Evolutionary conservation across 2,888 invertebrate species (phyloP).

Genomic region (Acanthoscelides obtectus): DNA sequence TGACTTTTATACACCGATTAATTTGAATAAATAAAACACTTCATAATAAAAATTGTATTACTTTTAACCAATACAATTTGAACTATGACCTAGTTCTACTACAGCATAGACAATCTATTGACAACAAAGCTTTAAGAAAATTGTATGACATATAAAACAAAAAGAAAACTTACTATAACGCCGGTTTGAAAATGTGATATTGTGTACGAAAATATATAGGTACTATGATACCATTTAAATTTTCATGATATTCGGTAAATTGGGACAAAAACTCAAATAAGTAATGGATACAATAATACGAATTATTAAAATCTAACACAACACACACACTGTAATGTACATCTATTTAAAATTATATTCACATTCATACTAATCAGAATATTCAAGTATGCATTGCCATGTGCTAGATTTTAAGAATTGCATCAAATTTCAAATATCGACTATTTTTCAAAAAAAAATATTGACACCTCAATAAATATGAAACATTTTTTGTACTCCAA

Average conservation of each 20-base stretch:
- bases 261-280: constrained; percentile 4
- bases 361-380: neutral
- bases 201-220: neutral
- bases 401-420: constrained; percentile 25
- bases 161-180: neutral
- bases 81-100: constrained; percentile 27
- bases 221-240: neutral
- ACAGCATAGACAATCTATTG: constrained; percentile 29
- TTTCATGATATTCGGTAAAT: constrained; percentile 2
- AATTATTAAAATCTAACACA: constrained; percentile 30
- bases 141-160: neutral
- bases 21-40: neutral
- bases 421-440: constrained; percentile 4
- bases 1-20: neutral
- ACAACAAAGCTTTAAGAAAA: constrained; percentile 23
- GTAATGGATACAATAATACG: neutral
- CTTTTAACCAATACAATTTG: constrained; percentile 32
- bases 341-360: constrained; percentile 9
- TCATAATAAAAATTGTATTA: constrained; percentile 35
- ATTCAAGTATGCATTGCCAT: constrained; percentile 9
- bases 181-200: neutral
- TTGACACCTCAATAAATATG: constrained; percentile 16
- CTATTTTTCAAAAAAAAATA: constrained; percentile 4
- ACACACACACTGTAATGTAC: constrained; percentile 24
- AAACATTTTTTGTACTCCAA: constrained; percentile 30